Evolutionary conservation across 1,140 invertebrate species (phyloP).

Genomic region (Lepidostoma basale): DNA sequence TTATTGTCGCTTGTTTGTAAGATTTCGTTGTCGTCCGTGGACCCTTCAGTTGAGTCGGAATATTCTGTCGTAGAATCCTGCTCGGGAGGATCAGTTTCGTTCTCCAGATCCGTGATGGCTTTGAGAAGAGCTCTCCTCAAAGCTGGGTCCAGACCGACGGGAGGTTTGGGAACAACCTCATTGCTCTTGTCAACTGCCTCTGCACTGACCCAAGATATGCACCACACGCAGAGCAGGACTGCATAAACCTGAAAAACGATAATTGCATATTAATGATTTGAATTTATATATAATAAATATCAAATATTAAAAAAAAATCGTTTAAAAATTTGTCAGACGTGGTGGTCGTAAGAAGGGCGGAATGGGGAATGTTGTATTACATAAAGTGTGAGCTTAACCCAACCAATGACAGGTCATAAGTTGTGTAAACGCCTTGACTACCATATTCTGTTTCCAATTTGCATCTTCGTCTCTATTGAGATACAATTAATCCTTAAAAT

Average conservation of each 20-base stretch:
- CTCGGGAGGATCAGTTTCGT: conserved; percentile 53
- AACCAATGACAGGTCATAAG: too few relatives aligned
- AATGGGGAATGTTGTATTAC: too few relatives aligned
- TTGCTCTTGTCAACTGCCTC: conserved; percentile 25
- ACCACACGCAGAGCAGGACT: conserved; percentile 13
- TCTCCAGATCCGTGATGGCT: conserved; percentile 71
- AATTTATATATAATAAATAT: too few relatives aligned
- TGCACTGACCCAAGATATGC: conserved; percentile 11
- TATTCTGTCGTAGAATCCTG: conserved; percentile 46
- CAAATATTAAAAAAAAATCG: too few relatives aligned
- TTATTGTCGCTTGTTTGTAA: conserved; percentile 47
- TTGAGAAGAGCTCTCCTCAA: conserved; percentile 72
- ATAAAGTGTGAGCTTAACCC: too few relatives aligned
- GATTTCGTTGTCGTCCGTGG: conserved; percentile 47
- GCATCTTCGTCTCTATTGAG: too few relatives aligned
- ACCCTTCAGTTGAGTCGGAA: not conserved
- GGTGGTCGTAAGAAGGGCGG: too few relatives aligned
- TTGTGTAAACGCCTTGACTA: too few relatives aligned
- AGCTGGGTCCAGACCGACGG: conserved; percentile 70
- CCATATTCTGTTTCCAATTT: too few relatives aligned
- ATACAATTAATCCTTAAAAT: too few relatives aligned
- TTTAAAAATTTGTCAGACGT: too few relatives aligned
- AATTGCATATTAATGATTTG: too few relatives aligned
- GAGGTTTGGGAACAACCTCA: conserved; percentile 52
- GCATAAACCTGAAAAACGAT: conserved; percentile 37